phyloP scores from a whole-genome alignment of 2,888 invertebrate species.

The Habrosyne pyritoides region DNA sequence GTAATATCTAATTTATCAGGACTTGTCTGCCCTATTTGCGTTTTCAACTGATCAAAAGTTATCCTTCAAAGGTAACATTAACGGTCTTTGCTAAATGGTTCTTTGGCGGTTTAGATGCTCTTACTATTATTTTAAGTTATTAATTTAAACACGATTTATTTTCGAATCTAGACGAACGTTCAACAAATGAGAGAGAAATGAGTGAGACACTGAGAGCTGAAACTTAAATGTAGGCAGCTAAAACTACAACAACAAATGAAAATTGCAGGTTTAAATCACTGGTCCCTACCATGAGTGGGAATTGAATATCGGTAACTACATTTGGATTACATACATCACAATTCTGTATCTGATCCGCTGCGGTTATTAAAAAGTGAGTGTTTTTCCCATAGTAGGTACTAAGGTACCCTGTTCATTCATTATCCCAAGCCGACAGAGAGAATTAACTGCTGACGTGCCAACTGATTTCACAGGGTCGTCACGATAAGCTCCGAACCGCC shows the following conservation, averaged over 20 bases:
- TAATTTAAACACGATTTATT: neutral
- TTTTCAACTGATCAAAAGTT: conserved; percentile 1
- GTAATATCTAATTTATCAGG: too few relatives aligned
- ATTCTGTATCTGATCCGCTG: too few relatives aligned
- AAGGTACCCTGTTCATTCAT: conserved; percentile 7
- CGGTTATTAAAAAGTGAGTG: neutral
- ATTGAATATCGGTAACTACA: too few relatives aligned
- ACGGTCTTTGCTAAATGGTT: neutral
- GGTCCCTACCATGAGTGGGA: too few relatives aligned
- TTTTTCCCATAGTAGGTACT: neutral
- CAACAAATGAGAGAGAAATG: too few relatives aligned
- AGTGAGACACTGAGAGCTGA: too few relatives aligned
- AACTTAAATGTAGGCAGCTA: too few relatives aligned
- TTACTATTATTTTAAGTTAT: neutral
- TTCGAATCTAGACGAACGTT: too few relatives aligned
- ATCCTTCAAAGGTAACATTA: neutral
- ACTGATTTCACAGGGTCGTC: conserved; percentile 19
- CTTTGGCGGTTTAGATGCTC: neutral
- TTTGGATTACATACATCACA: too few relatives aligned
- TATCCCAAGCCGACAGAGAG: conserved; percentile 7
- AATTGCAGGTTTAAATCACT: too few relatives aligned
- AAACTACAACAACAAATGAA: too few relatives aligned
- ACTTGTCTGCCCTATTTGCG: neutral
- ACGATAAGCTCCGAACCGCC: conserved; percentile 21
- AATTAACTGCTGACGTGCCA: conserved; percentile 17